A percentile compares a stretch with the other conserved stretches of the same genome.
These are phyloP conservation scores for Triplophysa siluroides DNA, from an alignment of 2,113 vertebrate genomes.

Conservation along the genomic window DNA sequence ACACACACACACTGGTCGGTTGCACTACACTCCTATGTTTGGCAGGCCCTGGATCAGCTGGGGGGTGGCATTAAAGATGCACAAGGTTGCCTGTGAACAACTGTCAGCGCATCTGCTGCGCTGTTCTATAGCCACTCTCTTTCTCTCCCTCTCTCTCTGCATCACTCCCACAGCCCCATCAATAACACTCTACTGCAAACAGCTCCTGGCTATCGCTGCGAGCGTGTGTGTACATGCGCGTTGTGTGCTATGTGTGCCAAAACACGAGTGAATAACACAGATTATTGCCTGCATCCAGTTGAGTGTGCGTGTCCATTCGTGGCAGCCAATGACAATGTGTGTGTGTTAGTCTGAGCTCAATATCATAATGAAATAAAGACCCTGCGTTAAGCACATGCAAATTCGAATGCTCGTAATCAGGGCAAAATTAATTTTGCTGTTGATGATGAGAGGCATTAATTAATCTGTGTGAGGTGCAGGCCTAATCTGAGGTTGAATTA, in stretches of 20 bases:
- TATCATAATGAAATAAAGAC: constrained; percentile 79
- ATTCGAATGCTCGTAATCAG: constrained; percentile 93
- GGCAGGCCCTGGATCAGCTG: constrained; percentile 29
- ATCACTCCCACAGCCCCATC: constrained; percentile 50
- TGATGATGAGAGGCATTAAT: constrained; percentile 96
- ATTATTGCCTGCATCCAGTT: constrained; percentile 29
- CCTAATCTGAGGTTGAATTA: constrained; percentile 94
- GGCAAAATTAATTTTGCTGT: constrained; percentile 95
- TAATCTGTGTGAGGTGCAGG: constrained; percentile 92
- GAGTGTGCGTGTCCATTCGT: constrained; percentile 26
- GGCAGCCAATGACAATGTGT: background rate
- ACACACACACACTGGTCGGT: constrained; percentile 11
- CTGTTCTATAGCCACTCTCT: constrained; percentile 35
- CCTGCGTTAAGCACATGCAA: constrained; percentile 92
- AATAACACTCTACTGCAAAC: constrained; percentile 52
- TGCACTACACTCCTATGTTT: constrained; percentile 12
- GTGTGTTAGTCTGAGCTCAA: constrained; percentile 6
- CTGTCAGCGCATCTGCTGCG: constrained; percentile 49
- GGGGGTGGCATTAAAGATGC: constrained; percentile 44
- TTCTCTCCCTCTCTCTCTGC: constrained; percentile 14
- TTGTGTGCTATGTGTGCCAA: constrained; percentile 31
- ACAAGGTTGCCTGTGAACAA: constrained; percentile 41
- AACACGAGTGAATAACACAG: constrained; percentile 32
- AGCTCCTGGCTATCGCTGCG: constrained; percentile 32
- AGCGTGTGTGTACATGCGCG: constrained; percentile 37